phyloP scores from a whole-genome alignment of 2,888 invertebrate genomes.

The Chalcosyrphus nemorum region DNA sequence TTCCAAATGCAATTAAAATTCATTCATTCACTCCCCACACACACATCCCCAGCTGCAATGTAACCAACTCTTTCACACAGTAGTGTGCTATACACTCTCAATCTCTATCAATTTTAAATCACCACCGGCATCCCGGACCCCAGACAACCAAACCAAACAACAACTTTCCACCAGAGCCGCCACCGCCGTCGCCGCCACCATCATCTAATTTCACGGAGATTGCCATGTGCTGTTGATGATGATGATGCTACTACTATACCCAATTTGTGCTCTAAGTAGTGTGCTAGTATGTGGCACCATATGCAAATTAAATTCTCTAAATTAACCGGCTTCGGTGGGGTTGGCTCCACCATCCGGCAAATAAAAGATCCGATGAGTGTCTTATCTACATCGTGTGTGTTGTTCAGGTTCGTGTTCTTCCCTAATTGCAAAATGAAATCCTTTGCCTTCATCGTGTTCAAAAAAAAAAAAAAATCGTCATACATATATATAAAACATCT shows the following conservation, averaged over 20 bases:
- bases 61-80: background rate
- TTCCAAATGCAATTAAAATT: slow-evolving; percentile 66
- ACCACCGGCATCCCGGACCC: slow-evolving; percentile 59
- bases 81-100: slow-evolving; percentile 40
- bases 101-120: slow-evolving; percentile 72
- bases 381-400: slow-evolving; percentile 70
- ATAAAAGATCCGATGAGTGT: slow-evolving; percentile 67
- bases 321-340: slow-evolving; percentile 59
- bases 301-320: slow-evolving; percentile 72
- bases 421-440: slow-evolving; percentile 66
- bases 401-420: slow-evolving; percentile 65
- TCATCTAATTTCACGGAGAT: slow-evolving; percentile 63
- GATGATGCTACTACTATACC: slow-evolving; percentile 15
- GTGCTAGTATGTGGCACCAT: slow-evolving; percentile 59
- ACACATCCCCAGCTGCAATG: slow-evolving; percentile 3
- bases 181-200: slow-evolving; percentile 9
- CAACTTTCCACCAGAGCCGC: slow-evolving; percentile 32
- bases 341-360: slow-evolving; percentile 36
- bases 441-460: slow-evolving; percentile 21
- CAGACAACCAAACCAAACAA: slow-evolving; percentile 35
- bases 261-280: slow-evolving; percentile 63
- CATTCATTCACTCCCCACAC: slow-evolving; percentile 23
- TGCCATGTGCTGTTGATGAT: slow-evolving; percentile 49
- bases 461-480: background rate
- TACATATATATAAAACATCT: no score